Base-by-base conservation (phyloP, 2,797 vertebrate genomes). In the Characodon lateralis region DNA sequence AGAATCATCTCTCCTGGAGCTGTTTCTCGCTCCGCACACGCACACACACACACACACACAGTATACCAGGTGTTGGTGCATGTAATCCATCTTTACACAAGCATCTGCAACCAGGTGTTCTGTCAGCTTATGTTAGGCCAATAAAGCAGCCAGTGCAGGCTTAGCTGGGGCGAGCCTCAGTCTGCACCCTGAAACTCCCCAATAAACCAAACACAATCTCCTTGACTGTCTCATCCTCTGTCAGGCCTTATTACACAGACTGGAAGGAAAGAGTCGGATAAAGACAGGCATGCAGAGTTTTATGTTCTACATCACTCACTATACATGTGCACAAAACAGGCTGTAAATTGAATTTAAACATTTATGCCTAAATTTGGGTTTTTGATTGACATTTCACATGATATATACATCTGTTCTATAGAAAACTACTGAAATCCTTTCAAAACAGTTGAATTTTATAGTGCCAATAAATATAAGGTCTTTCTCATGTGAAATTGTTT, bases 71-170 rank as follows among this genome's bases (percentile, higher is more conserved):
- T 93, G 92, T 90, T 83, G 10, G 74, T 65, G 89, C 89, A 83
- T 91, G 90, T 90, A 92, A 93, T 93, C 84, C 87, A 92, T 92
- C 87, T 91, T 91, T 89, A 86, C 89, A 90, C 89, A 81, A 86
- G 90, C 89, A 89, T 90, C 92, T 90, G 84, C 85, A 86, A 82
- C 87, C 92, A 94, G 94, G 91, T 94, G 91, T 91, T 84, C 87
- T 93, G 94, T 93, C 93, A 89, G 83, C 83, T 92, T 85, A 81
- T 53, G 89, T 94, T 93, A 91, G 88, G 71, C 83, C 85, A 89
- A 85, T 90, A 86, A 91, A 92, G 46, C 84, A 80, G 87, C 72
- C 84, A 24, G 73, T n/a, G 79, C 79, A 66, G 86, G 73, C 83
- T 81, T 76, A 79, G 84, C 79, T 74, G 74, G 76, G 78, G 3